phyloP scores from a whole-genome alignment of 2,797 vertebrate species.

The Rhyacichthys aspro region DNA sequence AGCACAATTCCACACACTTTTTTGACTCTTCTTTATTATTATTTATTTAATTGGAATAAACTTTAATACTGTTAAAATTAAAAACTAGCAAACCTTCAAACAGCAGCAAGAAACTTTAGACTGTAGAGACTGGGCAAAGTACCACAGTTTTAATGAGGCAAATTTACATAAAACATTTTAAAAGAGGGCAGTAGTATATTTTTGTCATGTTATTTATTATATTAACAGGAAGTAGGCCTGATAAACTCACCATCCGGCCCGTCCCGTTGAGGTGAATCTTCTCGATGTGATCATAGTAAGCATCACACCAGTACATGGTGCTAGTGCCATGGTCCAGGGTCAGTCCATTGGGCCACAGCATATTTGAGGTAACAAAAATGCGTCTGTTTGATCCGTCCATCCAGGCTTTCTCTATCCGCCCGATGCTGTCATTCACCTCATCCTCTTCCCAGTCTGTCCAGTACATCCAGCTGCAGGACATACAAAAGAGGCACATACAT shows the following conservation, averaged over 20 bases:
- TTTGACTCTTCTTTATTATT: too few species aligned
- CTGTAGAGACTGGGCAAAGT: too few species aligned
- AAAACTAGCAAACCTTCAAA: too few species aligned
- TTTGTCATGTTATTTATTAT: too few species aligned
- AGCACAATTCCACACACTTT: too few species aligned
- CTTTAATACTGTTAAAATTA: too few species aligned
- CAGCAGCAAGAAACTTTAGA: too few species aligned
- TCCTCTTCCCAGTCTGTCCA: constrained; percentile 99
- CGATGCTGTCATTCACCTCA: constrained; percentile 95
- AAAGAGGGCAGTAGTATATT: too few species aligned
- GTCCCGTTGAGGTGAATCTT: constrained; percentile 95
- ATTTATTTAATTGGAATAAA: too few species aligned
- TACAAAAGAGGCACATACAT: constrained; percentile 12
- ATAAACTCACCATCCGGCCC: constrained; percentile 89
- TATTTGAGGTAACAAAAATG: constrained; percentile 96
- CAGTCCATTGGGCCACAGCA: constrained; percentile 98
- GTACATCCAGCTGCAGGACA: constrained; percentile 92
- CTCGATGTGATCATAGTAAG: constrained; percentile 98
- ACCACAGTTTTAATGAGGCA: too few species aligned
- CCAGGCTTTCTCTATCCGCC: constrained; percentile 97
- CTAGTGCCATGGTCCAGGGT: constrained; percentile 88
- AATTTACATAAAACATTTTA: too few species aligned
- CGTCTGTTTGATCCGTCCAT: constrained; percentile 94
- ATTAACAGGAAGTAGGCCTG: too few species aligned
- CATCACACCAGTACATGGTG: constrained; percentile 97